Evolutionary conservation across 1,140 invertebrate genomes (phyloP).

Genomic region (Episyrphus balteatus): DNA sequence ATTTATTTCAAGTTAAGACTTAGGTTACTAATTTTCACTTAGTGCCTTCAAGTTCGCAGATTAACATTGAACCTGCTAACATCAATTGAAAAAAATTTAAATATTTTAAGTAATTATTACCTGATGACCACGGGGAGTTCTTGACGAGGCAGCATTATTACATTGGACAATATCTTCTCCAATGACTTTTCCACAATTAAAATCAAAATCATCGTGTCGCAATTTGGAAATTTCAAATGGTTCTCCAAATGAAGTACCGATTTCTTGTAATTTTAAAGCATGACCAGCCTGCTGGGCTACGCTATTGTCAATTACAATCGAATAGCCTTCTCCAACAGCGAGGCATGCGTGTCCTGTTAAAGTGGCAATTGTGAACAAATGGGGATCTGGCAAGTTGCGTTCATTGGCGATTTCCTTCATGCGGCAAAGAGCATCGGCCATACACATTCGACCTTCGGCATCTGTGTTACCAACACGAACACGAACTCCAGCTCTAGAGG

Average conservation of each 20-base stretch:
- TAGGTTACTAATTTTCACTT: no score
- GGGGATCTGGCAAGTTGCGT: constrained; percentile 56
- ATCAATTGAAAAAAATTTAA: no score
- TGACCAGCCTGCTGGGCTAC: constrained; percentile 57
- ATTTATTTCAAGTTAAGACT: not conserved
- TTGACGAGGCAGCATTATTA: constrained; percentile 55
- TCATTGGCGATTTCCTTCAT: constrained; percentile 56
- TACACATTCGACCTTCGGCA: constrained; percentile 89
- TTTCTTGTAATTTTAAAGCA: constrained; percentile 52
- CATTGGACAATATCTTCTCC: constrained; percentile 84
- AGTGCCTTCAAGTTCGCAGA: no score
- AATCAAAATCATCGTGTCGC: constrained; percentile 72
- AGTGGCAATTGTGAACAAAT: constrained; percentile 91
- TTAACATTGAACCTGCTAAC: no score
- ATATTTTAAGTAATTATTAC: constrained; percentile 10
- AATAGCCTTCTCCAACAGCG: constrained; percentile 66
- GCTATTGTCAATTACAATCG: constrained; percentile 83
- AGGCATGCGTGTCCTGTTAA: constrained; percentile 79
- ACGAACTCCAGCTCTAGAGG: constrained; percentile 71
- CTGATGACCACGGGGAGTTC: constrained; percentile 70
- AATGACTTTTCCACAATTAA: constrained; percentile 61
- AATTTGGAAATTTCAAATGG: constrained; percentile 84
- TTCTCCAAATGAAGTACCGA: constrained; percentile 71
- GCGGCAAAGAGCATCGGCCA: constrained; percentile 85
- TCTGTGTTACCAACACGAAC: constrained; percentile 88